Evolutionary conservation across 2,888 invertebrate species (phyloP), one percentile per base, ranked within the genome.

Genomic region (Gnatocerus cornutus): DNA sequence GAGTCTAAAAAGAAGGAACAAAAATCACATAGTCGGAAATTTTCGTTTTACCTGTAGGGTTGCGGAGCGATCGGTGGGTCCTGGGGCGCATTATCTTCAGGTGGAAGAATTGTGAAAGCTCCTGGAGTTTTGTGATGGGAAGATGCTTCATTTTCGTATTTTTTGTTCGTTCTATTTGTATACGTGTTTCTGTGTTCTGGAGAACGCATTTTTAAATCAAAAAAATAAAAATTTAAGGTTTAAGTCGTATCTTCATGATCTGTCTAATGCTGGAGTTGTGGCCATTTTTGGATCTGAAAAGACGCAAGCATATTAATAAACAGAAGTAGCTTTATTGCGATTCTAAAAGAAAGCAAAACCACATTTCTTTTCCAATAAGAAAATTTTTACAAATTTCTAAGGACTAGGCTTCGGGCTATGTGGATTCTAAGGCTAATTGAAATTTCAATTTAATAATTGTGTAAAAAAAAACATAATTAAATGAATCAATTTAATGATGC

Each of bases 51-150:
- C 85, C 84, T 82, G 75, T 83, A 83, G 5, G 81, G 83, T 14
- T 79, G 77, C 6, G 84, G 83, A n/a, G 83, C 82, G 12, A 76
- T 59, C 9, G 85, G 82, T 5, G 84, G 83, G 68, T 83, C 82
- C 21, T 73, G 79, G n/a, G 79, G 77, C 14, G 77, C 78, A n/a
- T 72, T 74, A 48, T 78, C 77, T n/a, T 84, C 82, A 29, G 83
- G 80, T 8, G 83, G 82, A 39, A 85, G 69, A 0, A 85, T 79
- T 1, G 84, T 85, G 73, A 85, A 85, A 9, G 85, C 83, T 43
- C 84, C 84, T 3, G 85, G 85, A 10, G 83, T 77, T 50, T 84
- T 71, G 68, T 84, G 84, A 62, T 80, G 77, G 66, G 84, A 76
- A 41, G 80, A 78, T 59, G 83, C 74, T 66, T 85, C 84, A 48